Evolutionary conservation across 2,113 vertebrate species (phyloP), one percentile per base, ranked within the genome.

Genomic region (Zosterops lateralis): DNA sequence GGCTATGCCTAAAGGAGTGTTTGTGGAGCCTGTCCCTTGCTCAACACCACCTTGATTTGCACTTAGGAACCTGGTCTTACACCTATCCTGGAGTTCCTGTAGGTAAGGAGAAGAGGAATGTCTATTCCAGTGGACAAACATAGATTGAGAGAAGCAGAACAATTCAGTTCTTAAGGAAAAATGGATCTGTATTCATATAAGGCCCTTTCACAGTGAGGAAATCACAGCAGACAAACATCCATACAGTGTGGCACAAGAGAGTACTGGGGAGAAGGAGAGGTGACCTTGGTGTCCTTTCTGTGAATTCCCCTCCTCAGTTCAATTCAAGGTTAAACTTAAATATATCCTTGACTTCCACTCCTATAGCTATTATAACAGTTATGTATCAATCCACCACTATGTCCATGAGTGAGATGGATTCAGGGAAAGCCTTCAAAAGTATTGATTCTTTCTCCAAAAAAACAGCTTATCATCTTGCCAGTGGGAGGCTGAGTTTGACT

Each of bases 81-180:
- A 17, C 4, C 8, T 18, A 7, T n/a, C 13, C 58, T 56, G 48
- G 40, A 66, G 6, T 3, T 86, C 12, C 13, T 0, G 0, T 7
- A 36, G 18, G n/a, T 62, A 54, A 84, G 75, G 12, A 81, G 28
- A 71, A 72, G 20, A 56, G 44, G 16, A 75, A 68, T 0, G 0
- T 9, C 8, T 80, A 28, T 74, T 70, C 20, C 5, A 2, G 3
- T 20, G 21, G 13, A 32, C 45, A 89, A 86, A 40, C 15, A 14
- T 1, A 11, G 20, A 34, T 14, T 17, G 22, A 75, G 22, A 89
- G 42, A 74, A 67, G 26, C 29, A 64, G 40, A 82, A 57, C 18
- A 71, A 28, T 50, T 58, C 17, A 1, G 3, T 38, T 62, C 19
- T 28, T 31, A 48, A 51, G 45, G 19, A 50, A 90, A 72, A 90